A percentile compares a stretch with the other conserved stretches of the same genome.
Conservation (phyloP, 1,140 invertebrate genomes). For the Danaus plexippus region DNA sequence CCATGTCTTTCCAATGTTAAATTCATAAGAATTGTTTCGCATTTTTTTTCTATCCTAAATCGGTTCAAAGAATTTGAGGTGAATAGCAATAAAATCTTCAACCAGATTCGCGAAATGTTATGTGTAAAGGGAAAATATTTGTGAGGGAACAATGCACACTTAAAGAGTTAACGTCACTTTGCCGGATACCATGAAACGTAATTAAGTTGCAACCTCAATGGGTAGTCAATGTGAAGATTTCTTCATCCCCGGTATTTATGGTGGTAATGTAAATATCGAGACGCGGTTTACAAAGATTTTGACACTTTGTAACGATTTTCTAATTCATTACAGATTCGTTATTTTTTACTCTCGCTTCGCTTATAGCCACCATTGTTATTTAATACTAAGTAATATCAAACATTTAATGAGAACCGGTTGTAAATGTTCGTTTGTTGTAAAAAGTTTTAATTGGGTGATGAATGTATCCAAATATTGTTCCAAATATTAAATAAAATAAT, state of each 20-base stretch:
- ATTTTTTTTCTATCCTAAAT: too few species aligned
- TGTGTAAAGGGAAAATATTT: constrained; percentile 11
- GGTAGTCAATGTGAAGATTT: constrained; percentile 31
- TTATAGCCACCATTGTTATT: too few species aligned
- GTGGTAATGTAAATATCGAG: constrained; percentile 48
- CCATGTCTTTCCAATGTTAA: too few species aligned
- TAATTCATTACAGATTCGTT: constrained; percentile 16
- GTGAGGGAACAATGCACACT: constrained; percentile 26
- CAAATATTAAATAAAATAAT: too few species aligned
- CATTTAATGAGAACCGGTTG: too few species aligned
- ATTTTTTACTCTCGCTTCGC: constrained; percentile 3
- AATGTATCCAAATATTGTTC: too few species aligned
- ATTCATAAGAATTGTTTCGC: too few species aligned
- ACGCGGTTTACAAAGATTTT: constrained; percentile 22
- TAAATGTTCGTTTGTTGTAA: too few species aligned
- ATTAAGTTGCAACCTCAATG: constrained; percentile 48
- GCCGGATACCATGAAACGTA: constrained; percentile 29
- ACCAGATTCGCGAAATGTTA: constrained; percentile 1
- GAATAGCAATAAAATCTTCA: too few species aligned
- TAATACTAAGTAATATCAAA: too few species aligned
- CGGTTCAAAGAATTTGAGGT: too few species aligned
- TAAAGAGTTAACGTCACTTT: constrained; percentile 28
- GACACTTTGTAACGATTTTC: constrained; percentile 29
- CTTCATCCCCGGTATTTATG: constrained; percentile 37
- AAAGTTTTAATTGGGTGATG: too few species aligned